phyloP scores from a whole-genome alignment of 2,888 invertebrate genomes.

The Griposia aprilina region DNA sequence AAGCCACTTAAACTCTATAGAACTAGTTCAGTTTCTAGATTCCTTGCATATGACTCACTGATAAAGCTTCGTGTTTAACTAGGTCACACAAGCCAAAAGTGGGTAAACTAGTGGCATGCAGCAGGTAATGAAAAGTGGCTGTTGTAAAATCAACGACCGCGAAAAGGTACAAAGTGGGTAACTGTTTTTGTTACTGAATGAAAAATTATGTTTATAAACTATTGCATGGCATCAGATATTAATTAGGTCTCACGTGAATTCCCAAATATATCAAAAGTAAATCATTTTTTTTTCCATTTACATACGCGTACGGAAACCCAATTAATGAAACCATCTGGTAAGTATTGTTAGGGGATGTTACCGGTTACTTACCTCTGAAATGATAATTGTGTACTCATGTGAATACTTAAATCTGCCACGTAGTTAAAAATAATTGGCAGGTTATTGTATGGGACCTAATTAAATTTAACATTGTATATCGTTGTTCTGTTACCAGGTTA shows the following conservation, averaged over 20 bases:
- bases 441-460: too few relatives aligned
- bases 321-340: neutral
- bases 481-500: too few relatives aligned
- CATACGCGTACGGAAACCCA: neutral
- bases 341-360: neutral
- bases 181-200: neutral
- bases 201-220: neutral
- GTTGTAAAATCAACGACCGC: neutral
- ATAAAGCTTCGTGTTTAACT: neutral
- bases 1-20: neutral
- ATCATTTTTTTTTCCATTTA: neutral
- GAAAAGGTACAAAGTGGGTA: neutral
- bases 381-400: neutral
- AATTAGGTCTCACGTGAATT: too few relatives aligned
- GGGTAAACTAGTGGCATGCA: neutral
- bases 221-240: neutral
- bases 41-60: neutral
- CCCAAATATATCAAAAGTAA: neutral
- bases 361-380: neutral
- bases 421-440: too few relatives aligned
- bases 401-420: too few relatives aligned
- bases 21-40: neutral
- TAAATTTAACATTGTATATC: too few relatives aligned
- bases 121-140: neutral
- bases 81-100: neutral